phyloP scores from a whole-genome alignment of 1,140 invertebrate genomes.

The Bombyx mandarina region DNA sequence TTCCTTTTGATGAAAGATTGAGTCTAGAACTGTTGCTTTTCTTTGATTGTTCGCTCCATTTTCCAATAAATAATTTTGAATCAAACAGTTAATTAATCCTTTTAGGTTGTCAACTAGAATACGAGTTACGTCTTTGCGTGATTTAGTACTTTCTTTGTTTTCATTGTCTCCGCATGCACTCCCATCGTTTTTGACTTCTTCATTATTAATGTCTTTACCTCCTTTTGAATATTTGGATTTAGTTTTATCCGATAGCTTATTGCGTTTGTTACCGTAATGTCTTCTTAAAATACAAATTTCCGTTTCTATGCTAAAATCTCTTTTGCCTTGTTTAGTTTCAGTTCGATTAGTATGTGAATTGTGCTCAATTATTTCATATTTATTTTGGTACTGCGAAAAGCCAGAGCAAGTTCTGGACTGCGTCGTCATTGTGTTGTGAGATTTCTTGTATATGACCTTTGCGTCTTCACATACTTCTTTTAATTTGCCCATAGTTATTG shows the following conservation, averaged over 20 bases:
- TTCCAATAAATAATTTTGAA: constrained; percentile 38
- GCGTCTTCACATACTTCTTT: constrained; percentile 17
- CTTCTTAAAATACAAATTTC: constrained; percentile 40
- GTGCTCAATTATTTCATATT: constrained; percentile 25
- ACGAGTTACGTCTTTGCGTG: constrained; percentile 25
- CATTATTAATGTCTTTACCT: constrained; percentile 22
- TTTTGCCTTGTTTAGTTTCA: constrained; percentile 30
- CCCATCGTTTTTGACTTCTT: constrained; percentile 21
- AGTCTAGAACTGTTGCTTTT: constrained; percentile 37
- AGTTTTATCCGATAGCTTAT: constrained; percentile 14
- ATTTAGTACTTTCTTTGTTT: constrained; percentile 14
- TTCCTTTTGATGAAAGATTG: constrained; percentile 36
- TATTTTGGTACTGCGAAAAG: constrained; percentile 28
- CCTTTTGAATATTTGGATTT: constrained; percentile 32
- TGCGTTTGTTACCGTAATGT: constrained; percentile 30
- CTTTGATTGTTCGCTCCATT: constrained; percentile 39
- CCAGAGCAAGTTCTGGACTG: constrained; percentile 36
- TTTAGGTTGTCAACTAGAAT: constrained; percentile 47
- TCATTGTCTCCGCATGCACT: constrained; percentile 41
- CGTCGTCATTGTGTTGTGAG: constrained; percentile 27
- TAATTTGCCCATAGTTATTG: constrained; percentile 9
- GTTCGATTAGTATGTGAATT: constrained; percentile 19
- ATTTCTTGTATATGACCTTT: constrained; percentile 40
- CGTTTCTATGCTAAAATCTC: constrained; percentile 47
- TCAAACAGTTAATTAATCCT: constrained; percentile 38